Conservation (phyloP, 1,140 invertebrate species). For the Hormaphis cornu region DNA sequence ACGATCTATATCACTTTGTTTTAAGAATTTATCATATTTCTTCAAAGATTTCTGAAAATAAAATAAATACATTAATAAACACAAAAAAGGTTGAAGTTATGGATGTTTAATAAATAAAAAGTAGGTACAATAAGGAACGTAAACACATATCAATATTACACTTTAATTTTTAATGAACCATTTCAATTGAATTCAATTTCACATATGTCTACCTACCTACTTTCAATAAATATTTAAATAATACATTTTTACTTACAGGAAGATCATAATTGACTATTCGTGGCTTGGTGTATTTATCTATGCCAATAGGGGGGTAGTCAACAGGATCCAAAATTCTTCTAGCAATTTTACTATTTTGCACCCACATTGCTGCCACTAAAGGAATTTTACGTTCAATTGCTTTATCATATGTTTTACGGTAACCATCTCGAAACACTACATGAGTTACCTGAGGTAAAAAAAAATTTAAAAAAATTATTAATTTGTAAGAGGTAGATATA, state of each 20-base stretch:
- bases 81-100: too few relatives aligned
- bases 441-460: slow-evolving; percentile 1
- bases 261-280: neutral
- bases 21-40: slow-evolving; percentile 7
- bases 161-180: too few relatives aligned
- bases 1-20: slow-evolving; percentile 1
- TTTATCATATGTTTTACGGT: neutral
- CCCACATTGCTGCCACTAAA: slow-evolving; percentile 7
- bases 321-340: neutral
- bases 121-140: too few relatives aligned
- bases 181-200: neutral
- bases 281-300: slow-evolving; percentile 1
- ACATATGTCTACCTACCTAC: neutral
- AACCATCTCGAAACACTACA: slow-evolving; percentile 13
- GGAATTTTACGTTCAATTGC: slow-evolving; percentile 11
- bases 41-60: neutral
- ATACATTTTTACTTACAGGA: neutral
- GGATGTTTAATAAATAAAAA: too few relatives aligned
- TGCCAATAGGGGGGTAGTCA: neutral
- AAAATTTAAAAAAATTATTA: neutral
- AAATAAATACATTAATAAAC: too few relatives aligned
- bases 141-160: too few relatives aligned
- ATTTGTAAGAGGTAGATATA: neutral
- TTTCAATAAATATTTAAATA: neutral
- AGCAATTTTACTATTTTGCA: neutral